Conservation (phyloP, 1,140 invertebrate species). For the Atta cephalotes region DNA sequence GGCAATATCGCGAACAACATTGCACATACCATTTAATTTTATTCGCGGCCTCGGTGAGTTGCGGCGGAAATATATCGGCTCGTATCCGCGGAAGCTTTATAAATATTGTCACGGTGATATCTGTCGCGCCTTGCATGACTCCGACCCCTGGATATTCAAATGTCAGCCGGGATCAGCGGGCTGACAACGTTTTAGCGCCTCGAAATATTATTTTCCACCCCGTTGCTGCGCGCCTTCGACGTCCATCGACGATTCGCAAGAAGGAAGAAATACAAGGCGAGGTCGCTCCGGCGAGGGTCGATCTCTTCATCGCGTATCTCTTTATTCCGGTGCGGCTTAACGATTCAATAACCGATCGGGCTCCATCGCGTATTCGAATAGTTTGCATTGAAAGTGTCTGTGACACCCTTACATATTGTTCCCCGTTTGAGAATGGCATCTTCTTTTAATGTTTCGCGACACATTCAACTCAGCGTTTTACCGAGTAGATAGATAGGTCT, state of each 20-base stretch:
- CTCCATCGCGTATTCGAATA: slow-evolving; percentile 69
- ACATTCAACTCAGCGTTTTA: neutral
- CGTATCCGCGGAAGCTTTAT: slow-evolving; percentile 66
- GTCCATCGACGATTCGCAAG: slow-evolving; percentile 51
- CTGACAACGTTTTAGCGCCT: slow-evolving; percentile 86
- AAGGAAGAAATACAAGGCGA: slow-evolving; percentile 71
- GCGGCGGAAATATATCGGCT: slow-evolving; percentile 50
- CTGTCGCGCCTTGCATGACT: slow-evolving; percentile 50
- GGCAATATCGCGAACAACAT: slow-evolving; percentile 49
- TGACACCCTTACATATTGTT: slow-evolving; percentile 70
- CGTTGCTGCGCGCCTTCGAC: slow-evolving; percentile 40
- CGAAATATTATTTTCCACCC: slow-evolving; percentile 85
- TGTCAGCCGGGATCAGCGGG: slow-evolving; percentile 85
- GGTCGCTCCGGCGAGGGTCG: slow-evolving; percentile 59
- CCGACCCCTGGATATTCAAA: slow-evolving; percentile 84
- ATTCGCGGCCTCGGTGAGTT: slow-evolving; percentile 35
- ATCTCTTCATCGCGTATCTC: slow-evolving; percentile 75
- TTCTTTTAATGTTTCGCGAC: neutral
- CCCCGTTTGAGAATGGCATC: neutral
- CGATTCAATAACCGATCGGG: slow-evolving; percentile 86
- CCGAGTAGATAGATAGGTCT: neutral
- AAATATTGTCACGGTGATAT: slow-evolving; percentile 73
- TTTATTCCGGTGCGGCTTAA: slow-evolving; percentile 84
- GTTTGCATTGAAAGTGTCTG: slow-evolving; percentile 84
- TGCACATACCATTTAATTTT: slow-evolving; percentile 64